These are phyloP conservation scores for Tetrao urogallus DNA, from an alignment of 2,113 vertebrate species.

Conservation along the genomic window DNA sequence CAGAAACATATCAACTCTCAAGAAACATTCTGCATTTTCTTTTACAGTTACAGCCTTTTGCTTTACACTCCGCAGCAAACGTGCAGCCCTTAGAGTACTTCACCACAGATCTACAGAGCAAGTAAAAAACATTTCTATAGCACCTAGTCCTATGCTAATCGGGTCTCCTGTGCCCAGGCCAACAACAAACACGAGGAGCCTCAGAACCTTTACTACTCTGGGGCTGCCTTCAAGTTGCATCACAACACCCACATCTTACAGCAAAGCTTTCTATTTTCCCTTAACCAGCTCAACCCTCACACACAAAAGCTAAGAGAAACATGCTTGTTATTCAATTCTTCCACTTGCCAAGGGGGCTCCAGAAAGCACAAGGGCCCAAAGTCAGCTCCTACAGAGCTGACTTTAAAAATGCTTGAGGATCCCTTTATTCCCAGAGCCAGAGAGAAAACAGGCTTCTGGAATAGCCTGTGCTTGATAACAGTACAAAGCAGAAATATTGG, in stretches of 20 bases:
- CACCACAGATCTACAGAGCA: background rate
- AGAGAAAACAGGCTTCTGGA: background rate
- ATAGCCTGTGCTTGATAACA: background rate
- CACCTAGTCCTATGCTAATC: background rate
- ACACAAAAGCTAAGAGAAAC: background rate
- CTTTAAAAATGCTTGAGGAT: background rate
- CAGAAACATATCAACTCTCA: background rate
- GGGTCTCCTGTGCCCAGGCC: background rate
- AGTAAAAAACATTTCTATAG: fast-evolving
- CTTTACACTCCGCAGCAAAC: background rate
- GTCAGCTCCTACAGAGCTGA: background rate
- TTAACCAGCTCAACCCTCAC: background rate
- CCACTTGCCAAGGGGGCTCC: background rate
- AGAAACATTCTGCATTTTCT: background rate
- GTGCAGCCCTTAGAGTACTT: background rate
- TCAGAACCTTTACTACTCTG: background rate
- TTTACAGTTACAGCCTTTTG: background rate
- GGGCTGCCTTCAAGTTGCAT: background rate
- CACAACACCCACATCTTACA: background rate
- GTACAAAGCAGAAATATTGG: background rate
- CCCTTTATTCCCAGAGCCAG: background rate
- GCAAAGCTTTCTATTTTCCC: background rate
- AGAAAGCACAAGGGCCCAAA: fast-evolving
- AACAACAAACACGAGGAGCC: background rate
- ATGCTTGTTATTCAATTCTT: too few species aligned